Evolutionary conservation across 1,140 invertebrate genomes (phyloP), one percentile per base, ranked within the genome.

Genomic region (Calliopsis andreniformis): DNA sequence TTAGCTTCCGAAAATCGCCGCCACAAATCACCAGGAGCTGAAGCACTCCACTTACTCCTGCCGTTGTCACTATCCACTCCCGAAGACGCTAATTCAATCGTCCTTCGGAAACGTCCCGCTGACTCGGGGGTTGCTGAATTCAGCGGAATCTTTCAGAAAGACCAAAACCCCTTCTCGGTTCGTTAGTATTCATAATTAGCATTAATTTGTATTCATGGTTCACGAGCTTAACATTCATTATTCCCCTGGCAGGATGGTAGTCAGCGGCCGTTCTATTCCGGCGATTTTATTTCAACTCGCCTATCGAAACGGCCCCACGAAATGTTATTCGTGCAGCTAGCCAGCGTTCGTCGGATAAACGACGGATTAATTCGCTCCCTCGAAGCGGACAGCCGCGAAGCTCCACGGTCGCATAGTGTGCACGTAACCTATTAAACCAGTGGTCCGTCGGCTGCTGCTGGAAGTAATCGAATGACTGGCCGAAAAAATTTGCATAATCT

Each of bases 281-380:
- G 16, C 39, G 18, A 58, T 47, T 67, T 75, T 56, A 67, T 58
- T 58, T 67, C 63, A 39, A 3, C 30, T 35, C 32, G 62, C 23
- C 71, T 32, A 32, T 59, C 45, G 20, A 5, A 25, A 64, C 49
- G 3, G 6, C 3, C 35, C 45, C 25, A 16, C 18, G 16, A 67
- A 47, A 51, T 63, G 43, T 71, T 76, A 70, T 55, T 63, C 55
- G 42, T 47, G 30, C 39, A 35, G 20, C 35, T 64, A 62, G 45
- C 61, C 66, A 55, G 6, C 16, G 51, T 71, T 39, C 63, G 71
- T 20, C 45, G 62, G 62, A 80, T 78, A 70, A 78, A 82, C 51
- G 49, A 23, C 14, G 42, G 63, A 81, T 82, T 81, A 81, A 81
- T 82, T 77, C 28, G 80, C 64, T 69, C 62, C 4, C 35, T 45